Base-by-base conservation (phyloP, 1,140 invertebrate species). In the Pseudomyrmex concolor region DNA sequence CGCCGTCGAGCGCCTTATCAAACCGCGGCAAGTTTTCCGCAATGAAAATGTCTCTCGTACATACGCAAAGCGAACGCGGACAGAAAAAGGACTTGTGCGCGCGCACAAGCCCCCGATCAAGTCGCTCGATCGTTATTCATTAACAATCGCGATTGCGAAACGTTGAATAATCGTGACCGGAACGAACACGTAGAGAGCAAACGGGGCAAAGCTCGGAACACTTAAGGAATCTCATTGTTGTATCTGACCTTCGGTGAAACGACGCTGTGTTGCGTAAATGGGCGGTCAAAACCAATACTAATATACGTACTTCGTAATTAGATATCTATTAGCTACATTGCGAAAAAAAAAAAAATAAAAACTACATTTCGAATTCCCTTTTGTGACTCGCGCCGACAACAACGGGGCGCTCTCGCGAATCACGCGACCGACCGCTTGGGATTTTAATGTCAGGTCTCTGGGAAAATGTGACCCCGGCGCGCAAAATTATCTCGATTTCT, bases 251-350 rank as follows among this genome's bases (percentile, higher is more conserved):
- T 90, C 87, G 84, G n/a, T 57, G 64, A 70, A 59, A 70, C 66
- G 45, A 85, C 68, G 62, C 67, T 71, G 86, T 71, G 86, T 91
- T 90, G 86, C 89, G 83, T 86, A 91, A 91, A 91, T 85, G 84
- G 83, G 81, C 86, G 84, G 72, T 86, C 80, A 71, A 76, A 84
- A 34, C 34, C 1, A 34, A 34, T 34, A 34, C 34, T 34, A 34
- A 76, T 84, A 60, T 82, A 83, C 60, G 73, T 85, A 87, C 77
- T 85, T 78, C 17, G 66, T 84, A 85, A 83, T 82, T 73, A 85
- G 74, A 66, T 83, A 85, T n/a, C 17, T 85, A 83, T 78, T 84
- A 87, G 67, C 57, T 62, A 80, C 68, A 60, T 51, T 45, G 73
- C 72, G 83, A 87, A 87, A 78, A 89, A 73, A 51, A 34, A 5